These are phyloP conservation scores for Cephus nigrinus DNA, from an alignment of 2,888 invertebrate species.

Conservation along the genomic window DNA sequence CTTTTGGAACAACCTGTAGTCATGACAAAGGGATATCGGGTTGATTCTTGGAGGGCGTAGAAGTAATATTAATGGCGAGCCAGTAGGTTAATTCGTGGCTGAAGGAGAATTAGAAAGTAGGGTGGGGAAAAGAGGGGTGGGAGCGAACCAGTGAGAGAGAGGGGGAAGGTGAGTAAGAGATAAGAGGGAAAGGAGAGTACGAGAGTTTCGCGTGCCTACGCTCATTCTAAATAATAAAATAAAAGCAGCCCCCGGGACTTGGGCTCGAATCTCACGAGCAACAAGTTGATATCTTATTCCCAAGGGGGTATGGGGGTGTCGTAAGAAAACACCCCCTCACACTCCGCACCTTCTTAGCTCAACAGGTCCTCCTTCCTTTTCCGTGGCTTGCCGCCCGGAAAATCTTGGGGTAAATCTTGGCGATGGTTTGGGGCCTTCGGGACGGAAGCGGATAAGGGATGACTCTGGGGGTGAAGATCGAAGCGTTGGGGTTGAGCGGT, in stretches of 20 bases:
- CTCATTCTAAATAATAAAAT: conserved; percentile 26
- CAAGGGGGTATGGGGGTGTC: conserved; percentile 26
- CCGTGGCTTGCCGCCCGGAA: conserved; percentile 33
- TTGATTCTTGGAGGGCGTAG: too few relatives aligned
- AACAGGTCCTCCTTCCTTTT: conserved; percentile 55
- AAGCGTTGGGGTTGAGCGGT: conserved; percentile 20
- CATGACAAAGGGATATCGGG: too few relatives aligned
- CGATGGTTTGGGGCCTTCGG: conserved; percentile 7
- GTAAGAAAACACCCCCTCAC: conserved; percentile 33
- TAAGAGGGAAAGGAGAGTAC: too few relatives aligned
- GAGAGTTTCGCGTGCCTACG: conserved; percentile 1
- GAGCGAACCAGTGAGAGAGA: too few relatives aligned
- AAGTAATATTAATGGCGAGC: too few relatives aligned
- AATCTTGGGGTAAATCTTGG: conserved; percentile 35
- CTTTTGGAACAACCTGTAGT: too few relatives aligned
- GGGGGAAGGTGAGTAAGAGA: too few relatives aligned
- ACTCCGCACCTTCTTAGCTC: conserved; percentile 37
- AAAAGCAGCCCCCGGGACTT: conserved; percentile 18
- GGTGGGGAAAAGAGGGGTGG: too few relatives aligned
- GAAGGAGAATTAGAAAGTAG: too few relatives aligned
- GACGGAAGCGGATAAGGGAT: conserved; percentile 34
- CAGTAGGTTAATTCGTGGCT: too few relatives aligned
- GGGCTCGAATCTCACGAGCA: conserved; percentile 50
- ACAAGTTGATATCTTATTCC: conserved; percentile 62
- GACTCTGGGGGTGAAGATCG: conserved; percentile 21